Evolutionary conservation across 2,888 invertebrate genomes (phyloP), one percentile per base, ranked within the genome.

Genomic region (Poecilus cupreus): DNA sequence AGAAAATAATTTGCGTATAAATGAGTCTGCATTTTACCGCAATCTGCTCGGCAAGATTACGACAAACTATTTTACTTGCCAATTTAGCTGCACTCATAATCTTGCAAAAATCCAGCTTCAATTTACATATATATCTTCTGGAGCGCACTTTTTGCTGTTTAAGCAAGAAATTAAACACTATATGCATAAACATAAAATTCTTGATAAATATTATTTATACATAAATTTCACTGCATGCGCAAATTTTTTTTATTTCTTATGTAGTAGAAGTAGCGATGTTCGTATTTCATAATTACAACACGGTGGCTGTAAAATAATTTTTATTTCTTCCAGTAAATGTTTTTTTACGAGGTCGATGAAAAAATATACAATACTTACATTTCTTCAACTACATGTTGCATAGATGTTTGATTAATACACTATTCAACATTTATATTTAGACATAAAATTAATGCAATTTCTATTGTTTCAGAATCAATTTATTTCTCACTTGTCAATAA

Each of bases 1-100:
- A 20, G 22, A 54, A 54, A 54, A n/a, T 54, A 54, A 54, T 54
- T 54, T 54, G 54, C 54, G 54, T 54, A 54, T 22, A 54, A 54
- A 54, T 54, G 54, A 22, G 20, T n/a, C 49, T 4, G 11, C 22
- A 13, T 18, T 54, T 54, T 18, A 54, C 4, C 10, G 16, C 54
- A 54, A 16, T 54, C 54, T 54, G 22, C 20, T 22, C 3, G 20
- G 54, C 54, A 22, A 54, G 54, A 18, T 54, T 54, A 54, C 20
- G 43, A 43, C 20, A 20, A 54, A 54, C 54, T 54, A 54, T 54
- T 54, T 54, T 54, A 22, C 24, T 18, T 54, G 24, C 49, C 49
- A 49, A 49, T 49, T 49, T 18, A 54, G 20, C 54, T 4, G 3
- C 3, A 54, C 3, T 54, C 54, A 54, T 54, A 54, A 54, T 54